Conservation (phyloP, 2,797 vertebrate genomes). For the Alauda arvensis region DNA sequence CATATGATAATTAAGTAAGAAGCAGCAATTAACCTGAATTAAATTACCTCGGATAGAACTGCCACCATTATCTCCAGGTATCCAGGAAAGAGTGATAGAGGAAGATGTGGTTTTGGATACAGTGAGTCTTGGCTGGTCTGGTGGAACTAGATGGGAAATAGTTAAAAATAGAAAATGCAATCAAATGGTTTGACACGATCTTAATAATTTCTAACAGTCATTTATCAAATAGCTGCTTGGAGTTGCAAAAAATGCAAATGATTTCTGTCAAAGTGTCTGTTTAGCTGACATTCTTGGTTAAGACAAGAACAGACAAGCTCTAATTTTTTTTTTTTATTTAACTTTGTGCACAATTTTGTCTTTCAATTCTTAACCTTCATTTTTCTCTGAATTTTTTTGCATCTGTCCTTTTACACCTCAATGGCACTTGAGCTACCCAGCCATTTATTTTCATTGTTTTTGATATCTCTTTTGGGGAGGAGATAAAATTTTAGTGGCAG, state of each 20-base stretch:
- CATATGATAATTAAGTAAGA: background rate
- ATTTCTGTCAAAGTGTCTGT: conserved; percentile 68
- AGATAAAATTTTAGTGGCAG: background rate
- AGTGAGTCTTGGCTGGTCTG: conserved; percentile 95
- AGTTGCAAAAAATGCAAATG: conserved; percentile 62
- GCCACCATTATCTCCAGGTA: conserved; percentile 96
- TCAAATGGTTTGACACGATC: conserved; percentile 42
- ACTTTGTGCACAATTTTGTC: conserved; percentile 26
- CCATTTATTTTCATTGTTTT: background rate
- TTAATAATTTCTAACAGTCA: conserved; percentile 57
- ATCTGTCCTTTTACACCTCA: background rate
- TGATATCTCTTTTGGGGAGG: background rate
- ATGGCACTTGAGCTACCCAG: background rate
- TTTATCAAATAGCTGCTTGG: conserved; percentile 47
- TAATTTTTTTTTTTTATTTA: background rate
- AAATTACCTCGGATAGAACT: conserved; percentile 94
- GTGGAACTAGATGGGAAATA: conserved; percentile 82
- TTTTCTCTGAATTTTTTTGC: background rate
- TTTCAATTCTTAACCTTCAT: conserved; percentile 6
- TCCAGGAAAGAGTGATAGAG: conserved; percentile 97
- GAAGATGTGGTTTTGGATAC: conserved; percentile 98
- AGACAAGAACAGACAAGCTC: conserved; percentile 10
- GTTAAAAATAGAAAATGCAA: conserved; percentile 58
- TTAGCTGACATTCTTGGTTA: conserved; percentile 54
- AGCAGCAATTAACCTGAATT: background rate